Evolutionary conservation across 2,113 vertebrate genomes (phyloP).

Genomic region (Podarcis raffonei): DNA sequence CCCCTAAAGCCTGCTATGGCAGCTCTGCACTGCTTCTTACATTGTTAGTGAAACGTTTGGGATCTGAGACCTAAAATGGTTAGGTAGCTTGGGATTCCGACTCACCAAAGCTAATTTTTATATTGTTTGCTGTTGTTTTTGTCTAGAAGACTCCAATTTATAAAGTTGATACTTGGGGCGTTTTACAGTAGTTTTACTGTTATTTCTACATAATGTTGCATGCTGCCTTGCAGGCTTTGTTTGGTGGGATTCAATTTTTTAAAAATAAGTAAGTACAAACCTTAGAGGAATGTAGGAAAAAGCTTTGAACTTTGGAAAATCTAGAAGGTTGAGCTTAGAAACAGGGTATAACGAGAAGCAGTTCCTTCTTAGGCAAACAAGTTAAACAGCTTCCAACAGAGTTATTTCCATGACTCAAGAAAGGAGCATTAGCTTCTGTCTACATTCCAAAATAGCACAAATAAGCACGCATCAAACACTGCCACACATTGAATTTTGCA

Average conservation of each 20-base stretch:
- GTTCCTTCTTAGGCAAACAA: slow-evolving; percentile 55
- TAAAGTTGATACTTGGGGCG: background rate
- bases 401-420: slow-evolving; percentile 61
- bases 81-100: background rate
- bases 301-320: slow-evolving; percentile 18
- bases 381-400: slow-evolving; percentile 36
- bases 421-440: slow-evolving; percentile 18
- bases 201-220: background rate
- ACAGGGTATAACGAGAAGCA: slow-evolving; percentile 21
- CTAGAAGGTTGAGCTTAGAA: background rate
- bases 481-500: rapidly evolving
- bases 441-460: slow-evolving; percentile 13
- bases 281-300: slow-evolving; percentile 1
- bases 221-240: background rate
- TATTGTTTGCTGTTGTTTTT: background rate
- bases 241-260: background rate
- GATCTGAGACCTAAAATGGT: background rate
- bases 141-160: background rate
- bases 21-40: background rate
- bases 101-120: background rate
- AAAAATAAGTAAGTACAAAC: background rate
- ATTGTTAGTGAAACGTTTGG: background rate
- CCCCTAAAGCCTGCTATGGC: background rate
- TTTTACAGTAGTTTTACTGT: background rate
- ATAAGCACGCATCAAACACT: background rate